Conservation (phyloP, 2,113 vertebrate genomes). For the Noctilio leporinus region DNA sequence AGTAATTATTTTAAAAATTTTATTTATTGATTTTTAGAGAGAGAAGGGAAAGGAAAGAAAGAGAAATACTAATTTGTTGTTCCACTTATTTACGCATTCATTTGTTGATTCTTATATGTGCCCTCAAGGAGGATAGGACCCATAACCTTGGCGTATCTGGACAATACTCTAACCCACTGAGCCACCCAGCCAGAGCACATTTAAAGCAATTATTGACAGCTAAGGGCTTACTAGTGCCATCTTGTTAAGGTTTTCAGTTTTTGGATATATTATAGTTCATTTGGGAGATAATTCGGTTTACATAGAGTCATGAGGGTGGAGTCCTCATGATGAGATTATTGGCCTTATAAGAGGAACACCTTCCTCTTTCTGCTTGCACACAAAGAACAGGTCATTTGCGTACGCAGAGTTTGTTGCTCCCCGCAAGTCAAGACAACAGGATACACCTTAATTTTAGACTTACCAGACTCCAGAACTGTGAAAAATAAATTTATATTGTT, state of each 20-base stretch:
- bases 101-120: too few species aligned
- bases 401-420: not conserved
- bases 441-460: not conserved
- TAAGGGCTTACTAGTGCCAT: not conserved
- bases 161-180: too few species aligned
- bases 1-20: not conserved
- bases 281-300: not conserved
- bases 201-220: not conserved
- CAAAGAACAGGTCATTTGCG: not conserved
- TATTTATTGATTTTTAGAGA: too few species aligned
- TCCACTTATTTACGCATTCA: too few species aligned
- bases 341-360: not conserved
- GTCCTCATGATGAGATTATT: not conserved
- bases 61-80: too few species aligned
- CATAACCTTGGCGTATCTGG: too few species aligned
- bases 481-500: not conserved
- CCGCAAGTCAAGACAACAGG: not conserved
- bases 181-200: too few species aligned
- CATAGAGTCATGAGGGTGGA: not conserved
- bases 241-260: not conserved
- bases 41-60: too few species aligned
- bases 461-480: not conserved
- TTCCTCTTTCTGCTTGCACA: not conserved
- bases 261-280: not conserved
- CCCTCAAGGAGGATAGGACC: too few species aligned